Base-by-base conservation (phyloP, 2,888 invertebrate species). In the Trichogramma evanescens region DNA sequence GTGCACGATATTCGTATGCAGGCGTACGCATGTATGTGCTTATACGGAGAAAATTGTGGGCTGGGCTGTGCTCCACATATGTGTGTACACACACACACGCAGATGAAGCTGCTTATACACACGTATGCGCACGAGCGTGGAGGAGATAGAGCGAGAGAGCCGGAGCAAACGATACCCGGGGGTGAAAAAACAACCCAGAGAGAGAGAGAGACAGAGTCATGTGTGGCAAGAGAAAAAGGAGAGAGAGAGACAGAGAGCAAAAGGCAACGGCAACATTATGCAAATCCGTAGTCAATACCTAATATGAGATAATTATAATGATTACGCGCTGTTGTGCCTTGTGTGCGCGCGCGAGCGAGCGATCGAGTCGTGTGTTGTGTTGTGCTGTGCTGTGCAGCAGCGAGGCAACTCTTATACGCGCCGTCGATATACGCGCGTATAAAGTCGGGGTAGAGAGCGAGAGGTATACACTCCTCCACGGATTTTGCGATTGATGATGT, bases 251-350 rank as follows among this genome's bases (percentile, higher is more conserved):
- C 60, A 54, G 65, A 63, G 66, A 66, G 66, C 70, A 71, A 71
- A 70, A 71, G 71, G 71, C 69, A 72, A 50, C 26, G 10, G 53
- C 40, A 71, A 73, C 71, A 76, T 77, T 76, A 77, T 76, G 77
- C 73, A 76, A 76, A 77, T 76, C 68, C 70, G 73, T 72, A 72
- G 74, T 76, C 76, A 76, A 77, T 76, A 76, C 74, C 74, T 77
- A 75, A 77, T 76, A 76, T 73, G 73, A 76, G 74, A 76, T 77
- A 76, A 77, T 77, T 74, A 75, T 72, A 73, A 75, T 77, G 75
- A 77, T 77, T 76, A 77, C 70, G 71, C 67, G 62, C 56, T 3
- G 26, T 26, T 26, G 26, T 26, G 26, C 26, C 26, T 26, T 26
- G 26, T 26, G 26, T 26, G 3, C 26, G 26, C 26, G 26, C 26